Percentiles rank a stretch among this genome's conserved stretches.
Conservation (phyloP, 2,888 invertebrate genomes). For the Terebella lapidaria region DNA sequence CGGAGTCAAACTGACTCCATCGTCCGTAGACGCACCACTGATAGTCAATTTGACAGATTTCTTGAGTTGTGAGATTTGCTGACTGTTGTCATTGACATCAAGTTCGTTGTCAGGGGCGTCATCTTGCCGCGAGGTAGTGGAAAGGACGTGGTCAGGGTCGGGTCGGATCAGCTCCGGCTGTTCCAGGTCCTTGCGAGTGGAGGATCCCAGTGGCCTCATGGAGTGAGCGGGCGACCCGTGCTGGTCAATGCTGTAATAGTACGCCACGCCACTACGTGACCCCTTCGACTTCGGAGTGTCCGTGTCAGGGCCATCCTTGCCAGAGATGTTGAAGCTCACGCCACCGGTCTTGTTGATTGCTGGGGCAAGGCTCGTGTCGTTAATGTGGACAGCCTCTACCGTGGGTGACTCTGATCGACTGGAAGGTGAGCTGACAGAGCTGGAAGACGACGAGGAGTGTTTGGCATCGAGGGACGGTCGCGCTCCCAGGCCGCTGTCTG, state of each 20-base stretch:
- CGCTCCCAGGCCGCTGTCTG: neutral
- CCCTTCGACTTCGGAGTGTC: neutral
- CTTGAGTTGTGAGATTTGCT: neutral
- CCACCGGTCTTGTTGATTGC: neutral
- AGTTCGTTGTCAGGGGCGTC: neutral
- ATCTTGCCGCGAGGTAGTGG: neutral
- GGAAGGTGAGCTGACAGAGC: neutral
- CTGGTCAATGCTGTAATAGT: constrained; percentile 6
- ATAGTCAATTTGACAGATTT: neutral
- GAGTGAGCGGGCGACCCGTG: constrained; percentile 5
- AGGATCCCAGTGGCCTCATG: neutral
- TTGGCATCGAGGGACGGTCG: neutral
- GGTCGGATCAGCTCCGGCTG: constrained; percentile 1
- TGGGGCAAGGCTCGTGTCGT: neutral
- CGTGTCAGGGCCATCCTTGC: neutral
- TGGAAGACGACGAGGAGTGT: neutral
- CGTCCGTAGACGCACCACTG: neutral
- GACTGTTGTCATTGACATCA: neutral
- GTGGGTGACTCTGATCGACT: neutral
- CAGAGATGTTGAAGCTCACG: constrained; percentile 3
- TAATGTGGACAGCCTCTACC: neutral
- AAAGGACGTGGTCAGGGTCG: too few species aligned
- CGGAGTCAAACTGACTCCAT: neutral
- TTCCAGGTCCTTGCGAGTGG: neutral
- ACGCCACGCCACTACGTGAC: constrained; percentile 4